Evolutionary conservation across 1,140 invertebrate species (phyloP).

Genomic region (Ladona fulva): DNA sequence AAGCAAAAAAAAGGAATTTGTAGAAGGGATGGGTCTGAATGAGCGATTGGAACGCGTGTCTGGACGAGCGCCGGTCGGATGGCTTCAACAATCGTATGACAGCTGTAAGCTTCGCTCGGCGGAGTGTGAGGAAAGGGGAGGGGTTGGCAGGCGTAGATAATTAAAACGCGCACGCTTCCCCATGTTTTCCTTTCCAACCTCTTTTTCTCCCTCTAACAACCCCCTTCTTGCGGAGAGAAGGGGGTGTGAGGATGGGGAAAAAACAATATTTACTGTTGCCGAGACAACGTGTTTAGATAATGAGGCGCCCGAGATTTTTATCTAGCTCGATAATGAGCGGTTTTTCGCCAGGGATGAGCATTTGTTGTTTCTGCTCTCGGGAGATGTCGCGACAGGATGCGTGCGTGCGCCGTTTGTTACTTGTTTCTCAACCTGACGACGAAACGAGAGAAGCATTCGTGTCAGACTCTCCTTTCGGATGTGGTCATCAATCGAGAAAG

Average conservation of each 20-base stretch:
- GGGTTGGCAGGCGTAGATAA: neutral
- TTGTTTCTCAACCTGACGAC: neutral
- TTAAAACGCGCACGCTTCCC: neutral
- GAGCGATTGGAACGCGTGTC: neutral
- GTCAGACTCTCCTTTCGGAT: neutral
- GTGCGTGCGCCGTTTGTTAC: neutral
- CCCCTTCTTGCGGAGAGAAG: neutral
- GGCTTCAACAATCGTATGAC: neutral
- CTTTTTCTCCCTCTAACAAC: neutral
- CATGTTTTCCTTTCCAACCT: neutral
- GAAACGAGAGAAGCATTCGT: neutral
- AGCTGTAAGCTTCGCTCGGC: no score
- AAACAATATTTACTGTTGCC: conserved; percentile 10
- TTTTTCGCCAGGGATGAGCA: neutral
- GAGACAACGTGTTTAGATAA: neutral
- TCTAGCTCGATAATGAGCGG: neutral
- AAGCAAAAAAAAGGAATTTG: no score
- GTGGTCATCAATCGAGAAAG: neutral
- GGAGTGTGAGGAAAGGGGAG: no score
- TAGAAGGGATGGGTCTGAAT: no score
- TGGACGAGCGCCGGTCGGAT: neutral
- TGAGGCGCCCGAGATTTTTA: neutral
- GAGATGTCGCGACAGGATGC: neutral
- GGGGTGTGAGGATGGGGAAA: neutral
- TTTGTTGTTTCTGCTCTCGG: neutral